phyloP scores from a whole-genome alignment of 92 coral and sea anemone genomes.

The Porites lobata region DNA sequence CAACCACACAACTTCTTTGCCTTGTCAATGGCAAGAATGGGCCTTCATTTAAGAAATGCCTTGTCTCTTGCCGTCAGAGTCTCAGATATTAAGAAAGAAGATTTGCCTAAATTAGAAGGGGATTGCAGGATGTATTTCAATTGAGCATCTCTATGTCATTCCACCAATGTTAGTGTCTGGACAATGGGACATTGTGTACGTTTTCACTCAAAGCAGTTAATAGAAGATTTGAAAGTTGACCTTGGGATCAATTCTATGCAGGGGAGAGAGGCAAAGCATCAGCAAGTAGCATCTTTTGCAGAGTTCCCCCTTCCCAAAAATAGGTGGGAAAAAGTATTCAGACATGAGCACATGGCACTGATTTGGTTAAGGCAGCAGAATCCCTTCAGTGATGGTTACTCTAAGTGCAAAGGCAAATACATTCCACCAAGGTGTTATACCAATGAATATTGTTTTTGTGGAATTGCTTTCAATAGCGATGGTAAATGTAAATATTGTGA shows the following conservation, averaged over 20 bases:
- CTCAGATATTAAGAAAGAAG: slow-evolving; percentile 58
- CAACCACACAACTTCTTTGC: slow-evolving; percentile 52
- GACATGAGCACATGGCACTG: slow-evolving; percentile 71
- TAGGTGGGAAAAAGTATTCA: slow-evolving; percentile 76
- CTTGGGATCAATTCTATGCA: slow-evolving; percentile 77
- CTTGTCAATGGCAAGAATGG: slow-evolving; percentile 59
- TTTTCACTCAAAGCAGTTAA: slow-evolving; percentile 68
- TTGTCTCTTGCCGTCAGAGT: slow-evolving; percentile 55
- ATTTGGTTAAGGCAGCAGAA: slow-evolving; percentile 79
- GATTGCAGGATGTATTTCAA: slow-evolving; percentile 69
- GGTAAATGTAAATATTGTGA: slow-evolving; percentile 53
- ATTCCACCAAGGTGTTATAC: slow-evolving; percentile 65
- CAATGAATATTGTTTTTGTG: slow-evolving; percentile 67
- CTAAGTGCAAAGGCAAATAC: slow-evolving; percentile 54
- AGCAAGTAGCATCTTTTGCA: slow-evolving; percentile 72
- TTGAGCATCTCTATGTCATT: slow-evolving; percentile 56
- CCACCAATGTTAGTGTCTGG: slow-evolving; percentile 72
- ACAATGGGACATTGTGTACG: slow-evolving; percentile 80
- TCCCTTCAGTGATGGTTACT: slow-evolving; percentile 61
- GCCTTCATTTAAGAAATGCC: slow-evolving; percentile 57
- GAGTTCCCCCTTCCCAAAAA: slow-evolving; percentile 65
- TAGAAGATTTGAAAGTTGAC: slow-evolving; percentile 64
- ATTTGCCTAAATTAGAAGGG: slow-evolving; percentile 36
- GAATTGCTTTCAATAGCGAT: slow-evolving; percentile 52
- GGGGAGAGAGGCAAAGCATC: slow-evolving; percentile 79